A percentile compares a stretch with the other conserved stretches of the same genome.
phyloP scores from a whole-genome alignment of 1,140 invertebrate species.

The Ceratitis capitata region DNA sequence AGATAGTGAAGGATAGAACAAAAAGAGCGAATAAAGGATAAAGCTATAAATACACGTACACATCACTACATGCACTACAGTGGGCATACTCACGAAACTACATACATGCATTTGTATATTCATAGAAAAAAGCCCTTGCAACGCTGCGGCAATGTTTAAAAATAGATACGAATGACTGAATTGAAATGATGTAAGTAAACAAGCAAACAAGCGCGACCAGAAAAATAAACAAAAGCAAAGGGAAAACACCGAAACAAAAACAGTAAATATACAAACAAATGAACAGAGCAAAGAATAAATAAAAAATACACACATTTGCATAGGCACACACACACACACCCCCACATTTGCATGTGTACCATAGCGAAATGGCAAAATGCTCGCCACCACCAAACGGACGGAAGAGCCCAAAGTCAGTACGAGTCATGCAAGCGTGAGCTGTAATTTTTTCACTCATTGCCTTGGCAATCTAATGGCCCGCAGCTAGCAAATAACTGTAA shows the following conservation, averaged over 20 bases:
- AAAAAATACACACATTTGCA: neutral
- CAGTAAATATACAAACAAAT: neutral
- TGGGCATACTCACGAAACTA: neutral
- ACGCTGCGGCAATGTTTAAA: neutral
- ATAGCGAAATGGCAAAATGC: too few relatives aligned
- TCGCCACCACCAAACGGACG: too few relatives aligned
- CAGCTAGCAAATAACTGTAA: too few relatives aligned
- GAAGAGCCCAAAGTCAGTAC: too few relatives aligned
- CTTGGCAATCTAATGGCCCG: too few relatives aligned
- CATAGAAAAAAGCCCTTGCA: neutral
- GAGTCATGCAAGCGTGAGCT: too few relatives aligned
- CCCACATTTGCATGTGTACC: neutral
- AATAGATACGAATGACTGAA: conserved; percentile 13
- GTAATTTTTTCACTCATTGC: too few relatives aligned
- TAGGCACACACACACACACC: neutral
- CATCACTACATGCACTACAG: neutral
- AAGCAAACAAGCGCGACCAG: conserved; percentile 18
- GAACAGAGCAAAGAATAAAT: neutral
- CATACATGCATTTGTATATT: neutral
- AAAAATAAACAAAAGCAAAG: conserved; percentile 4
- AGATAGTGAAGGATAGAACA: too few relatives aligned
- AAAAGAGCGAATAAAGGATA: neutral
- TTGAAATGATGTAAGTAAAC: conserved; percentile 27
- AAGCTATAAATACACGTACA: neutral
- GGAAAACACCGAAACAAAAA: neutral